Conservation (phyloP, 2,797 vertebrate genomes). For the Gadopsis marmoratus region DNA sequence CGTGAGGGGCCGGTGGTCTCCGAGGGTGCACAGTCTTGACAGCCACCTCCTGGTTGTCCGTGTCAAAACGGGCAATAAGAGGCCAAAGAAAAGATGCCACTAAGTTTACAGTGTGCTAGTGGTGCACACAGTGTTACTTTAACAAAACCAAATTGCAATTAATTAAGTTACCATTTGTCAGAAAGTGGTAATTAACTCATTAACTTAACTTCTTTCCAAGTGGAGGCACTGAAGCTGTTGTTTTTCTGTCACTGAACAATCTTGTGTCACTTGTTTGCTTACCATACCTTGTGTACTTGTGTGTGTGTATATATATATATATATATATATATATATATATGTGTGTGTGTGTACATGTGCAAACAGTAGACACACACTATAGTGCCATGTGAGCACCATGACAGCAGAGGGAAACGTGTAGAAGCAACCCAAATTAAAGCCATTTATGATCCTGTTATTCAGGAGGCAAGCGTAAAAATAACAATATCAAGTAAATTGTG, state of each 20-base stretch:
- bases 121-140: too few species aligned
- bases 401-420: constrained; percentile 20
- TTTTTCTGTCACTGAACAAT: neutral
- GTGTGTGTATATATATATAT: neutral
- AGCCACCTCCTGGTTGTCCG: too few species aligned
- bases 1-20: too few species aligned
- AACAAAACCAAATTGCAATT: neutral
- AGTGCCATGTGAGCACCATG: neutral
- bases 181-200: neutral
- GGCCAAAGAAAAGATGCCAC: neutral
- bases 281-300: neutral
- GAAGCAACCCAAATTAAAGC: constrained; percentile 42
- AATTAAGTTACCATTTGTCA: neutral
- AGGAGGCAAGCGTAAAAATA: constrained; percentile 64
- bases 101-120: neutral
- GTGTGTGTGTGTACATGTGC: neutral
- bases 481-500: constrained; percentile 76
- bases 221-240: neutral
- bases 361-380: neutral
- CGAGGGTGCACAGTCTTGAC: too few species aligned
- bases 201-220: neutral
- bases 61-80: too few species aligned
- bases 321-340: too few species aligned
- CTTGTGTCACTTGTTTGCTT: neutral
- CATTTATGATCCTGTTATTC: constrained; percentile 62